phyloP scores from a whole-genome alignment of 2,888 invertebrate genomes.

The Tanytarsus gracilentus region DNA sequence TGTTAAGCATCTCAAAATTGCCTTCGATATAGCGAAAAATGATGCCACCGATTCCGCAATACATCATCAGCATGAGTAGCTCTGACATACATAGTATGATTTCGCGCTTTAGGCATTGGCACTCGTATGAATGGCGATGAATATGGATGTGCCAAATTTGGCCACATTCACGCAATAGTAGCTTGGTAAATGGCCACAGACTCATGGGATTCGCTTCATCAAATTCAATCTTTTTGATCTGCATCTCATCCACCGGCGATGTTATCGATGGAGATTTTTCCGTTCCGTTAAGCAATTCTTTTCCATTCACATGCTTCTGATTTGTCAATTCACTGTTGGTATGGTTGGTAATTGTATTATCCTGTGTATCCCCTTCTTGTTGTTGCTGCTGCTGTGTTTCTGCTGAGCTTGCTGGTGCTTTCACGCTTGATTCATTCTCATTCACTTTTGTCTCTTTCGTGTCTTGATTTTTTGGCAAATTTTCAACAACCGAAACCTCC shows the following conservation, averaged over 20 bases:
- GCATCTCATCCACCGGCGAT: constrained; percentile 32
- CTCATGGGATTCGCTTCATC: constrained; percentile 16
- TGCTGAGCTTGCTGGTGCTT: constrained; percentile 30
- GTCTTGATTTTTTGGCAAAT: constrained; percentile 32
- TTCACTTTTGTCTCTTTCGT: constrained; percentile 35
- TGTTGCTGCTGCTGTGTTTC: background rate
- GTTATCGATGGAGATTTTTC: constrained; percentile 34
- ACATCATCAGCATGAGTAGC: constrained; percentile 57
- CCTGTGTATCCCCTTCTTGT: no score
- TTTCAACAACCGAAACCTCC: constrained; percentile 36
- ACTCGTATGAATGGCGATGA: constrained; percentile 49
- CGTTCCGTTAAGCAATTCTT: constrained; percentile 33
- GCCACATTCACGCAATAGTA: constrained; percentile 43
- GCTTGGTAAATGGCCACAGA: constrained; percentile 39
- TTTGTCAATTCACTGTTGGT: background rate
- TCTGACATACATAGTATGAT: constrained; percentile 61
- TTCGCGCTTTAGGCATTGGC: constrained; percentile 46
- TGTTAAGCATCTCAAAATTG: constrained; percentile 74
- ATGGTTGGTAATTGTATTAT: background rate
- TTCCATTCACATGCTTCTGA: constrained; percentile 31
- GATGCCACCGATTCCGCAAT: constrained; percentile 71
- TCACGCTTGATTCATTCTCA: constrained; percentile 37
- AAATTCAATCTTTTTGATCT: constrained; percentile 23
- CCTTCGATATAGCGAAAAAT: constrained; percentile 77
- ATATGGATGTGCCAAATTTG: constrained; percentile 53